phyloP scores from a whole-genome alignment of 2,888 invertebrate genomes.

The Drosophila paramelanica region DNA sequence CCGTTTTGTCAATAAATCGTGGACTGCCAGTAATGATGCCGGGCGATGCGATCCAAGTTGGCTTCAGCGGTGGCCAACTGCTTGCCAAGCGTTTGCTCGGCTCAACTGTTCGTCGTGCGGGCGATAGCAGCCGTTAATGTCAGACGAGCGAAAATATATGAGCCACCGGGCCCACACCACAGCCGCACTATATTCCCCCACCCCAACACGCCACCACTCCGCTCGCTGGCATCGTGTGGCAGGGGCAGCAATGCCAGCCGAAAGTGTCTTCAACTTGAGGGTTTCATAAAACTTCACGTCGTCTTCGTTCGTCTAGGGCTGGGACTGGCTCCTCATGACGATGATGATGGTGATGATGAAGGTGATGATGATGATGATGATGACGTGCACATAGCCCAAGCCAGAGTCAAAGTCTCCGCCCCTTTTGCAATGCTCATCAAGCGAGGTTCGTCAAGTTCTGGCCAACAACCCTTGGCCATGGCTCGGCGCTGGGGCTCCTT shows the following conservation, averaged over 20 bases:
- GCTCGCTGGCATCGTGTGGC: conserved; percentile 1
- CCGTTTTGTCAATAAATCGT: conserved; percentile 85
- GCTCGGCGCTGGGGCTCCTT: conserved; percentile 15
- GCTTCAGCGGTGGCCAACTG: conserved; percentile 25
- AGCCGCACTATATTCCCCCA: neutral
- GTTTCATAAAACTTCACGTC: conserved; percentile 63
- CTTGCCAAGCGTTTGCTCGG: conserved; percentile 67
- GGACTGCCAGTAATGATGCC: conserved; percentile 81
- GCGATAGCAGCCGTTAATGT: conserved; percentile 86
- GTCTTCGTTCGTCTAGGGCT: conserved; percentile 54
- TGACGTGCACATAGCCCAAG: conserved; percentile 47
- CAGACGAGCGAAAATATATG: conserved; percentile 85
- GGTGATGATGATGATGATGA: conserved; percentile 25
- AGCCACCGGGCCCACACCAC: conserved; percentile 48
- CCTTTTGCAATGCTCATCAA: conserved; percentile 42
- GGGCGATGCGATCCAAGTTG: conserved; percentile 44
- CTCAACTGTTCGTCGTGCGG: conserved; percentile 58
- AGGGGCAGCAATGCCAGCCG: conserved; percentile 12
- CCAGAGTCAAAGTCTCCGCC: conserved; percentile 24
- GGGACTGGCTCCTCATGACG: conserved; percentile 21
- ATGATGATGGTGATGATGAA: conserved; percentile 19
- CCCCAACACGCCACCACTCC: conserved; percentile 1
- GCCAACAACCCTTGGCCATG: conserved; percentile 58
- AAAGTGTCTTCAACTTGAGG: conserved; percentile 67
- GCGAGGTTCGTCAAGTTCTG: conserved; percentile 64